A percentile compares a stretch with the other conserved stretches of the same genome.
These are phyloP conservation scores for Mormyrus lacerda DNA, from an alignment of 2,113 vertebrate species.

Conservation along the genomic window DNA sequence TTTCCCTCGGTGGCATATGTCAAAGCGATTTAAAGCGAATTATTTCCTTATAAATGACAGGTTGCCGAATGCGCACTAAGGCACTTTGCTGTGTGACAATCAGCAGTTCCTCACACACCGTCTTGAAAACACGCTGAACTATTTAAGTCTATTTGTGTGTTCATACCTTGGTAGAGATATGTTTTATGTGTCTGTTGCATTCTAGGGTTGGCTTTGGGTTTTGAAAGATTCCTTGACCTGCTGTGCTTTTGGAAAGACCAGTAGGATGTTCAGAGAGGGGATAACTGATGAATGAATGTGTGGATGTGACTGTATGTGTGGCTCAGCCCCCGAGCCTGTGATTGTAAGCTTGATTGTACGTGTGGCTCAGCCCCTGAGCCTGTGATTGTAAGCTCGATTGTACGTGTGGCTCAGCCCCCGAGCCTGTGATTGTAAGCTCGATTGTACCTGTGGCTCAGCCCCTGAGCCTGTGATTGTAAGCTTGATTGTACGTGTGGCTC, in stretches of 20 bases:
- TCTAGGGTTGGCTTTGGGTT: neutral
- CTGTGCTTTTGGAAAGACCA: neutral
- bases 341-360: neutral
- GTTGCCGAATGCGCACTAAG: neutral
- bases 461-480: neutral
- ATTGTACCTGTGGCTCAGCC: too few relatives aligned
- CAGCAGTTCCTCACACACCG: too few relatives aligned
- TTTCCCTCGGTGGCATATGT: constrained; percentile 26
- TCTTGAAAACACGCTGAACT: neutral
- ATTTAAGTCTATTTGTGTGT: neutral
- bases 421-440: neutral
- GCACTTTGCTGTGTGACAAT: neutral
- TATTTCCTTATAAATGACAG: neutral
- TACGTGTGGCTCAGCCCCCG: neutral
- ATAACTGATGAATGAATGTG: neutral
- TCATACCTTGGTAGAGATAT: neutral
- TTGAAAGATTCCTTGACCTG: neutral
- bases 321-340: neutral
- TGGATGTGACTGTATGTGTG: neutral
- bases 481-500: too few relatives aligned
- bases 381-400: neutral
- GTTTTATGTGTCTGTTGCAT: neutral
- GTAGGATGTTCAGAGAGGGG: neutral
- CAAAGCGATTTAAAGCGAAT: constrained; percentile 9
- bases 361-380: neutral